These are phyloP conservation scores for Erpetoichthys calabaricus DNA, from an alignment of 2,797 vertebrate genomes.

Conservation along the genomic window DNA sequence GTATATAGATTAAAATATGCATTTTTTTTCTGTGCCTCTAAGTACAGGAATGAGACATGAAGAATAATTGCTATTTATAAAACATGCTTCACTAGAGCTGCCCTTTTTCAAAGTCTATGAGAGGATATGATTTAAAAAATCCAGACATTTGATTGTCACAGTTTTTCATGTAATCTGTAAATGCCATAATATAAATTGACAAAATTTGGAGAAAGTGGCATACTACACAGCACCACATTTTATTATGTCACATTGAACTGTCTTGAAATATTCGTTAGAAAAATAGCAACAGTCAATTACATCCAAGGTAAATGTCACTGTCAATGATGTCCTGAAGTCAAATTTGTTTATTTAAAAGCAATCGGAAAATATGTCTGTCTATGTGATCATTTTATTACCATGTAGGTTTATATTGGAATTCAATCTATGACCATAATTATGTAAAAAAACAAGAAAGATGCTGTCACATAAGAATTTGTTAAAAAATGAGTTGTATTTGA, in stretches of 20 bases:
- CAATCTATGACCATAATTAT: background rate
- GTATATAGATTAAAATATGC: too few species aligned
- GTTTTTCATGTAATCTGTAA: too few species aligned
- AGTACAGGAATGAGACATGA: too few species aligned
- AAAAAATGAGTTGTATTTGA: too few species aligned
- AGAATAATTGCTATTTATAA: too few species aligned
- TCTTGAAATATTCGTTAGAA: slow-evolving; percentile 1
- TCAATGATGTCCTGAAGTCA: background rate
- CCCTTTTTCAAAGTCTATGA: too few species aligned
- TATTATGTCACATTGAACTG: background rate
- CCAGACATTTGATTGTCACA: too few species aligned
- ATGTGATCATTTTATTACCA: background rate
- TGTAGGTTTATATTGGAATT: background rate
- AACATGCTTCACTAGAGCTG: too few species aligned
- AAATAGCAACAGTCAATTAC: slow-evolving; percentile 1
- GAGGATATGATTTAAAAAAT: too few species aligned
- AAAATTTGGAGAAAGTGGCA: background rate
- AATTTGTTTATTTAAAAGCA: background rate
- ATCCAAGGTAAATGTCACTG: background rate
- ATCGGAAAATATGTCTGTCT: background rate
- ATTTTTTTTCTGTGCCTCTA: too few species aligned
- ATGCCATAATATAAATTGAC: background rate
- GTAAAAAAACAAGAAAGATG: too few species aligned
- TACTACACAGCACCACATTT: background rate
- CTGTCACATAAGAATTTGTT: too few species aligned